Evolutionary conservation across 1,140 invertebrate species (phyloP).

Genomic region (Orussus abietinus): DNA sequence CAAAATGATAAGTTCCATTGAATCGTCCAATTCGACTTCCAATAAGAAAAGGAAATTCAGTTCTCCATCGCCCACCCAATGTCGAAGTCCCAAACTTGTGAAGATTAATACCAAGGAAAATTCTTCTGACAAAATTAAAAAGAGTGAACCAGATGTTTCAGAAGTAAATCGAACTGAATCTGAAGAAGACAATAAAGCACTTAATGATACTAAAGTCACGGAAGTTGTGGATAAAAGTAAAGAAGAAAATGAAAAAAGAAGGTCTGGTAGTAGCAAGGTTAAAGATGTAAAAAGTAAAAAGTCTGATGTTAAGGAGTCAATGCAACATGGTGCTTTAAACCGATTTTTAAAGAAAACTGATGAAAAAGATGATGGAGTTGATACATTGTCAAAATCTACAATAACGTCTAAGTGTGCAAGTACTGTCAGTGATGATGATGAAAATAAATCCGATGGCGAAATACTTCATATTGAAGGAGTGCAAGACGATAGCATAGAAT

Average conservation of each 20-base stretch:
- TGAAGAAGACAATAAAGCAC: constrained; percentile 6
- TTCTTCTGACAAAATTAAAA: constrained; percentile 2
- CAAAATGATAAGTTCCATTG: constrained; percentile 30
- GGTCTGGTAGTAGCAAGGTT: constrained; percentile 20
- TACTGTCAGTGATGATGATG: constrained; percentile 9
- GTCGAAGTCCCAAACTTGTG: constrained; percentile 33
- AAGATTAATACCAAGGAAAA: constrained; percentile 39
- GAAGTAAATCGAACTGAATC: not conserved
- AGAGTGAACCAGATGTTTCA: not conserved
- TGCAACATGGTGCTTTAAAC: not conserved
- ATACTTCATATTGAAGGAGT: constrained; percentile 2
- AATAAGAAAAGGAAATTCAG: constrained; percentile 42
- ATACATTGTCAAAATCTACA: constrained; percentile 2
- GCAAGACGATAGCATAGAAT: constrained; percentile 1
- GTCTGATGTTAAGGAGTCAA: constrained; percentile 2
- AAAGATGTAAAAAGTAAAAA: constrained; percentile 1
- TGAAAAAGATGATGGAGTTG: constrained; percentile 10
- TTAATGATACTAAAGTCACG: no score
- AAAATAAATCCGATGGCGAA: constrained; percentile 2
- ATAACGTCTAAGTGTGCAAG: constrained; percentile 7
- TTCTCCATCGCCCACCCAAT: constrained; percentile 26
- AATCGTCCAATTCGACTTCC: constrained; percentile 22
- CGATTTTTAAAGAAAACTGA: not conserved
- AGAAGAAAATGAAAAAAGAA: constrained; percentile 2
- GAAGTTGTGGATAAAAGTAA: constrained; percentile 12